Evolutionary conservation across 2,797 vertebrate genomes (phyloP).

Genomic region (Nyctalus aviator): DNA sequence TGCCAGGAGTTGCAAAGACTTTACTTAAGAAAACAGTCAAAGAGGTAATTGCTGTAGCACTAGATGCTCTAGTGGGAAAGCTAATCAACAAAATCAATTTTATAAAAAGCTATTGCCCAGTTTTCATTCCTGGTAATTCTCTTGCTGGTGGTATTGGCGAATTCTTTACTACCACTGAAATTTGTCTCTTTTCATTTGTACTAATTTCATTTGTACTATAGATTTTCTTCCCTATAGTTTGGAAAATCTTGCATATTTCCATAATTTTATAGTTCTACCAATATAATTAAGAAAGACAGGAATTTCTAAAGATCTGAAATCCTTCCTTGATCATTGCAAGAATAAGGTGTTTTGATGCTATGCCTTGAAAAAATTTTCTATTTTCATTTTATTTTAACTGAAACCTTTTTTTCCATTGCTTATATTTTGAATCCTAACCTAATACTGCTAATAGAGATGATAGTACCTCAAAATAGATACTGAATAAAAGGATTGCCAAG

Average conservation of each 20-base stretch:
- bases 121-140: slow-evolving; percentile 30
- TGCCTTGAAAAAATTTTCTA: neutral
- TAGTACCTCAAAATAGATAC: slow-evolving; percentile 31
- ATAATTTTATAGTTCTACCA: slow-evolving; percentile 24
- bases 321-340: neutral
- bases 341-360: slow-evolving; percentile 1
- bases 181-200: neutral
- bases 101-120: neutral
- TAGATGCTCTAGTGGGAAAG: neutral
- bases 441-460: neutral
- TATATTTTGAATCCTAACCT: slow-evolving; percentile 16
- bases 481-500: slow-evolving; percentile 28
- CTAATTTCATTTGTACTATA: neutral
- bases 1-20: slow-evolving; percentile 63
- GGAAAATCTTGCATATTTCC: neutral
- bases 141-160: neutral
- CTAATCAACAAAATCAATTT: neutral
- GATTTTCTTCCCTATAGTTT: neutral
- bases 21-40: slow-evolving; percentile 60
- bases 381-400: slow-evolving; percentile 26
- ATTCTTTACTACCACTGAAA: neutral
- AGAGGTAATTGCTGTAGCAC: slow-evolving; percentile 62
- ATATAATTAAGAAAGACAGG: neutral
- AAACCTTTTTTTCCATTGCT: slow-evolving; percentile 6
- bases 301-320: slow-evolving; percentile 8